A percentile compares a stretch with the other conserved stretches of the same genome.
These are phyloP conservation scores for Centropyge bicolor DNA, from an alignment of 2,797 vertebrate genomes.

Conservation along the genomic window DNA sequence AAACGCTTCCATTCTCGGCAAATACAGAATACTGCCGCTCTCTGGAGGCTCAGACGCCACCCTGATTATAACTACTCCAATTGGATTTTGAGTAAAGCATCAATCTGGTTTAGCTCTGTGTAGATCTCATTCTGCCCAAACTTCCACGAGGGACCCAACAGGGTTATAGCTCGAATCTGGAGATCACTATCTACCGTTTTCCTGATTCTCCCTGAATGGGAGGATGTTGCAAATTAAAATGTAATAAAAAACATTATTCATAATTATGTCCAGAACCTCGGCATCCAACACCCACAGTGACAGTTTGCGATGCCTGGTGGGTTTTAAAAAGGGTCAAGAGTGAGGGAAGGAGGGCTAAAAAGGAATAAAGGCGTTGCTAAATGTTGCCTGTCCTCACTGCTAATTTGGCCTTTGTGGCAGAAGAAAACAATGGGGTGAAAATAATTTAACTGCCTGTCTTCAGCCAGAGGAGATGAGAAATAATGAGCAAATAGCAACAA, in stretches of 20 bases:
- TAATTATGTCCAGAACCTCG: slow-evolving; percentile 51
- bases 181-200: slow-evolving; percentile 42
- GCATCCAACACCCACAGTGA: slow-evolving; percentile 61
- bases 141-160: slow-evolving; percentile 16
- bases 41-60: slow-evolving; percentile 43
- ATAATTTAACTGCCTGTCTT: slow-evolving; percentile 80
- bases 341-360: slow-evolving; percentile 49
- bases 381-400: slow-evolving; percentile 68
- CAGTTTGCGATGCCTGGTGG: slow-evolving; percentile 41
- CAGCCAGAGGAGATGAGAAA: slow-evolving; percentile 82
- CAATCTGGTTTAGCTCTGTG: slow-evolving; percentile 47
- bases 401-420: slow-evolving; percentile 78
- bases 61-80: slow-evolving; percentile 51
- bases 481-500: slow-evolving; percentile 88
- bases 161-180: slow-evolving; percentile 33
- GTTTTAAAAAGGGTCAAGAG: slow-evolving; percentile 57
- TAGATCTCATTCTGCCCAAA: slow-evolving; percentile 40
- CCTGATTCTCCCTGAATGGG: slow-evolving; percentile 39
- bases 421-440: slow-evolving; percentile 77
- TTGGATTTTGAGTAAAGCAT: slow-evolving; percentile 67
- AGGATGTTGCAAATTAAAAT: slow-evolving; percentile 56
- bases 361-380: slow-evolving; percentile 72
- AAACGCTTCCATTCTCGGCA: slow-evolving; percentile 45
- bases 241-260: slow-evolving; percentile 62
- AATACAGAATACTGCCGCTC: slow-evolving; percentile 46